Percentiles rank a stretch among this genome's conserved stretches.
Conservation (phyloP, 2,113 vertebrate species). For the Pipra filicauda region DNA sequence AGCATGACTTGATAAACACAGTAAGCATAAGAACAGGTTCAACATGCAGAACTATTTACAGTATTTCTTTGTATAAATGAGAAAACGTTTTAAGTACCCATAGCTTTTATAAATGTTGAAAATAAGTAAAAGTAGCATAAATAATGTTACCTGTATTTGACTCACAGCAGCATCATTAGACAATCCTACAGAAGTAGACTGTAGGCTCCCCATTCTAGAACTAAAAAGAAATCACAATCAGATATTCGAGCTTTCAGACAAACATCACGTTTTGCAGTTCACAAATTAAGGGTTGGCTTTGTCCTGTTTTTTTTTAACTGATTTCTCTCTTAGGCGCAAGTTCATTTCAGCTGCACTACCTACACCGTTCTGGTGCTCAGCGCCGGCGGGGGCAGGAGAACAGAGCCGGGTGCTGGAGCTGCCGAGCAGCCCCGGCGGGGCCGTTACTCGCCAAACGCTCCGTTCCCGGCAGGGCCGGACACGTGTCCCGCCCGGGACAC, state of each 20-base stretch:
- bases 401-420: fast-evolving
- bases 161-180: conserved; percentile 9
- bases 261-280: fast-evolving
- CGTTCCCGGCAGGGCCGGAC: not conserved
- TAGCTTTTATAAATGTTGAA: not conserved
- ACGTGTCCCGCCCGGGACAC: too few relatives aligned
- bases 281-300: fast-evolving
- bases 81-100: not conserved
- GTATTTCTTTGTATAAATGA: not conserved
- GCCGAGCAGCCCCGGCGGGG: not conserved
- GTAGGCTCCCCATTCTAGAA: conserved; percentile 69
- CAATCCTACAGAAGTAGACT: not conserved
- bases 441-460: not conserved
- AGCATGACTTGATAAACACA: not conserved
- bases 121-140: not conserved
- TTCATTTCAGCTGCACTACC: not conserved
- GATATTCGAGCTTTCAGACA: not conserved
- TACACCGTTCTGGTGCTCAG: fast-evolving
- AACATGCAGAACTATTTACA: not conserved
- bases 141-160: conserved; percentile 68
- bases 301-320: fast-evolving
- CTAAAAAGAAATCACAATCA: not conserved
- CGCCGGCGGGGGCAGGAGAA: not conserved
- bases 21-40: not conserved
- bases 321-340: fast-evolving